Base-by-base conservation (phyloP, 2,113 vertebrate genomes). In the Megaptera novaeangliae region DNA sequence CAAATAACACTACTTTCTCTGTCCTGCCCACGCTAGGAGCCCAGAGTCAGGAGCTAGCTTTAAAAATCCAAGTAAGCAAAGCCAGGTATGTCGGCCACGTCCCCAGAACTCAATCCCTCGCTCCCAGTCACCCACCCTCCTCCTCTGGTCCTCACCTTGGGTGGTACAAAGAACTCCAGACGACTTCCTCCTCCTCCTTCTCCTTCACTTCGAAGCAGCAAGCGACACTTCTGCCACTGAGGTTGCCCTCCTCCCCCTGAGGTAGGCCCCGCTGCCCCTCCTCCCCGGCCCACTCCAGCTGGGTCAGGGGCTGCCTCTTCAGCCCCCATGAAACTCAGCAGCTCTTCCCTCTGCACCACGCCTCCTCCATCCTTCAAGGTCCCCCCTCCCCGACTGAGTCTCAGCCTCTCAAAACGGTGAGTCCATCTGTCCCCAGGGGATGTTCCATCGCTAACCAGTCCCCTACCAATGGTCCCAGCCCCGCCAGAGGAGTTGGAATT, bases 131-230 rank as follows among this genome's bases (percentile, higher is more conserved):
- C 69, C 36, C 31, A 20, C 46, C 21, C 72, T 74, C 21, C 72
- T 74, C 55, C 71, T 34, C 29, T 4, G 29, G 29, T 82, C 69
- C 98, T 98, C 94, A 99, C 99, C 98, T 99, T 99, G 9, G 99
- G 99, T 14, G 99, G 99, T 78, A 99, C 99, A 97, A 99, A 99
- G 98, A 99, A 99, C 91, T 99, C 99, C 98, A 99, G 94, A 82
- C 99, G 99, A 97, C 99, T 99, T 90, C 99, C 99, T 96, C 99
- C 98, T 61, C 97, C 98, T 98, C 92, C 99, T 97, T 97, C 99
- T 98, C 6, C 99, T 91, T 99, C 96, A 74, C 99, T 99, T 92
- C 98, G 97, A 75, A 99, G 98, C 91, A 99, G 98, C 81, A 99
- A 98, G 2, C 99, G 99, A 98, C 99, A 99, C 96, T 99, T 99